Base-by-base conservation (phyloP, 2,797 vertebrate genomes). In the Oryzias dopingdopingensis region DNA sequence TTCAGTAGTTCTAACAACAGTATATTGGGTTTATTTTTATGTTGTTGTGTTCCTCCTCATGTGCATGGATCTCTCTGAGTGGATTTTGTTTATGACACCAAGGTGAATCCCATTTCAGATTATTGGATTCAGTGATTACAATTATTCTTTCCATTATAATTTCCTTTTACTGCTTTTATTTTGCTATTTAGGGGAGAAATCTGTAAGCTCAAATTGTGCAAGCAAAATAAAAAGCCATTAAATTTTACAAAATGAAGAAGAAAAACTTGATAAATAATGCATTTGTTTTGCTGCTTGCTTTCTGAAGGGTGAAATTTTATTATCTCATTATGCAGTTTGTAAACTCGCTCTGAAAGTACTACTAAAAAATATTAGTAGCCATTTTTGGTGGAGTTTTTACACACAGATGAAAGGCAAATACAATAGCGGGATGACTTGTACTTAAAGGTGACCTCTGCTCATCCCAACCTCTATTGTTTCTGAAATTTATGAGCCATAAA, bases 41-140 rank as follows among this genome's bases (percentile, higher is more conserved):
- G 44, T 58, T 40, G 41, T 4, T 47, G 52, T 12, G 23, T 58
- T 45, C 58, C 29, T 45, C 59, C 45, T 37, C 6, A 18, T 18
- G 4, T 47, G 1, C 0, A 2, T 20, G n/a, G 6, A 1, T 49
- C 23, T 4, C 3, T 14, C 65, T 58, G 45, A 29, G 44, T 59
- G 47, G 20, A 42, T 75, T 60, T 62, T 56, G 48, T 49, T 72
- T 77, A 56, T 42, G 59, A 72, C 74, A 67, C 59, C 63, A 65
- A 78, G 70, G 72, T 62, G 73, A 79, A 87, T 76, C 83, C 72
- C 83, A 81, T 88, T 75, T 72, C 20, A 80, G 65, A 70, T 85
- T 76, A 87, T 79, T 83, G 65, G 72, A 83, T 67, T 67, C 69
- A 74, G 77, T 74, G 76, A 88, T 85, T 86, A 65, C 79, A 87